phyloP scores from a whole-genome alignment of 2,797 vertebrate genomes.

The Calcarius lapponicus region DNA sequence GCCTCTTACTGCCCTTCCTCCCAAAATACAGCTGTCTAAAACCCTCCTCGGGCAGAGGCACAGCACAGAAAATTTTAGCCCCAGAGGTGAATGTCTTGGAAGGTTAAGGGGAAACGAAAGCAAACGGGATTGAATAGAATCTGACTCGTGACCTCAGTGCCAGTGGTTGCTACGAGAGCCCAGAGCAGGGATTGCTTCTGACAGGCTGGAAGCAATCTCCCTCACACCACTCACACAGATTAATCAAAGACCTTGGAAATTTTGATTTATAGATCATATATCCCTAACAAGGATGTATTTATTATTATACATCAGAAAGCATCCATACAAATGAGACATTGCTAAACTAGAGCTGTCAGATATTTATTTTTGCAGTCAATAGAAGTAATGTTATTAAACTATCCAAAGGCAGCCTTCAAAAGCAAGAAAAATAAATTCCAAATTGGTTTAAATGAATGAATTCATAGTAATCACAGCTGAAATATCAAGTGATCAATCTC shows the following conservation, averaged over 20 bases:
- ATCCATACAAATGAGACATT: background rate
- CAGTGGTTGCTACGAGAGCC: background rate
- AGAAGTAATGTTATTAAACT: background rate
- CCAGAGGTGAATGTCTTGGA: background rate
- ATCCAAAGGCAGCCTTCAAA: background rate
- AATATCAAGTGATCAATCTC: constrained; percentile 35
- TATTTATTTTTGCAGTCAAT: constrained; percentile 33
- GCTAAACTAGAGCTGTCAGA: constrained; percentile 6
- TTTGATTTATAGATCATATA: constrained; percentile 18
- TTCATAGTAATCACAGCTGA: constrained; percentile 42
- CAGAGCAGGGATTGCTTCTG: background rate
- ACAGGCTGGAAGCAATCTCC: background rate
- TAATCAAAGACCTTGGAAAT: constrained; percentile 18
- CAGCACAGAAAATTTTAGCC: background rate
- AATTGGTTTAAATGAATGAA: constrained; percentile 35
- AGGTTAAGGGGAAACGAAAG: constrained; percentile 8
- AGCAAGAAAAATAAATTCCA: constrained; percentile 37
- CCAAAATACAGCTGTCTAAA: background rate
- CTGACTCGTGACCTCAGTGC: constrained; percentile 20
- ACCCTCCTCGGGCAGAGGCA: background rate
- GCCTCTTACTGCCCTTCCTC: background rate
- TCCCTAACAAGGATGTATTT: constrained; percentile 2
- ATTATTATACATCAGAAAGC: constrained; percentile 26
- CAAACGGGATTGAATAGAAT: background rate
- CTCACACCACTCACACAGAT: background rate